Base-by-base conservation (phyloP, 2,888 invertebrate species). In the Agelastica alni region DNA sequence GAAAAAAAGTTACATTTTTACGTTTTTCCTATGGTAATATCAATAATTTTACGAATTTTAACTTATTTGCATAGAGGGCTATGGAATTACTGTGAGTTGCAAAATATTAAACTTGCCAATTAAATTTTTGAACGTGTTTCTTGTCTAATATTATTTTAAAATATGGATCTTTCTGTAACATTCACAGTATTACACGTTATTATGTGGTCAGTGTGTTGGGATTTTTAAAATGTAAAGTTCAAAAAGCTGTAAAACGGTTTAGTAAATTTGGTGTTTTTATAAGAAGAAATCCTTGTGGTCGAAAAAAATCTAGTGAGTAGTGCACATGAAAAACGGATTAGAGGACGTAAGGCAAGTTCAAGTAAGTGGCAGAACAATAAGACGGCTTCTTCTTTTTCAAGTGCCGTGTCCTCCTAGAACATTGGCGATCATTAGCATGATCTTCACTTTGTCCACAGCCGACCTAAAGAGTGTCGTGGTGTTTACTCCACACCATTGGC, bases 201-300 rank as follows among this genome's bases (percentile, higher is more conserved):
- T 32, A 12, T n/a, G n/a, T n/a, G 32, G 32, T n/a, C 4, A 32
- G 32, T 6, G 32, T 4, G 32, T 32, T 32, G 5, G 32, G n/a
- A 32, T 6, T 32, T 32, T 32, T n/a, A 32, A 32, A n/a, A 32
- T 32, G 32, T 13, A 32, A 32, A 32, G 32, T 32, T 32, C 32
- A 32, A 32, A 32, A 13, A 32, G 32, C 32, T 4, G 32, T 32
- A 6, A 32, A 32, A 32, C 13, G 32, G 32, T 32, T 32, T 32
- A 4, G 13, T 32, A n/a, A 32, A 13, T 32, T 32, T 32, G 32
- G 32, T 32, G 32, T 32, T 6, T 6, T 32, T n/a, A 32, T n/a
- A 32, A 32, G 13, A 4, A 32, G 32, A 32, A 32, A 32, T 32
- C 10, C 4, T 32, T 32, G n/a, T 32, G 4, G 5, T n/a, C n/a